Evolutionary conservation across 2,797 vertebrate species (phyloP).

Genomic region (Neosalanx taihuensis): DNA sequence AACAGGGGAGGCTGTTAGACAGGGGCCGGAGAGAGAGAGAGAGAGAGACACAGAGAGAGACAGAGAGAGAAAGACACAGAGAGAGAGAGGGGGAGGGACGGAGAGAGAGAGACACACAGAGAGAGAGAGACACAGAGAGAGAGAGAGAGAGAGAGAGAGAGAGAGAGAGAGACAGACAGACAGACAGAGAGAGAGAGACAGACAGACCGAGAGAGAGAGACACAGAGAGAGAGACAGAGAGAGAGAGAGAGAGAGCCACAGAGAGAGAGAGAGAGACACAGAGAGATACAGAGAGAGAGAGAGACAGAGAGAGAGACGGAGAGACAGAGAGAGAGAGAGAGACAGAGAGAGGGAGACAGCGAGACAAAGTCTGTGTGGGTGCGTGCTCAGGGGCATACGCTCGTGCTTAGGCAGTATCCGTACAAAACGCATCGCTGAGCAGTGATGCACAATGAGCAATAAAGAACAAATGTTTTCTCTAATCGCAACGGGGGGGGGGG

Average conservation of each 20-base stretch:
- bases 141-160: not conserved
- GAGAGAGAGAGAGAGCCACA: not conserved
- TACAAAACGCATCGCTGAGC: not conserved
- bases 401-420: not conserved
- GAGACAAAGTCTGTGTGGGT: not conserved
- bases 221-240: no score
- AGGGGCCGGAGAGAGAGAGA: not conserved
- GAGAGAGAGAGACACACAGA: no score
- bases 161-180: not conserved
- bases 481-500: not conserved
- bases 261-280: not conserved
- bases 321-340: no score
- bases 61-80: not conserved
- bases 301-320: no score
- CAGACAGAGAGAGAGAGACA: no score
- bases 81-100: not conserved
- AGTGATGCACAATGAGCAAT: not conserved
- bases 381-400: no score
- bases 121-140: no score
- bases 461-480: not conserved
- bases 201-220: no score
- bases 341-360: not conserved
- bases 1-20: slow-evolving; percentile 2
- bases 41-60: not conserved
- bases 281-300: not conserved